Percentiles rank a stretch among this genome's conserved stretches.
phyloP scores from a whole-genome alignment of 2,797 vertebrate species.

The Heliangelus exortis region DNA sequence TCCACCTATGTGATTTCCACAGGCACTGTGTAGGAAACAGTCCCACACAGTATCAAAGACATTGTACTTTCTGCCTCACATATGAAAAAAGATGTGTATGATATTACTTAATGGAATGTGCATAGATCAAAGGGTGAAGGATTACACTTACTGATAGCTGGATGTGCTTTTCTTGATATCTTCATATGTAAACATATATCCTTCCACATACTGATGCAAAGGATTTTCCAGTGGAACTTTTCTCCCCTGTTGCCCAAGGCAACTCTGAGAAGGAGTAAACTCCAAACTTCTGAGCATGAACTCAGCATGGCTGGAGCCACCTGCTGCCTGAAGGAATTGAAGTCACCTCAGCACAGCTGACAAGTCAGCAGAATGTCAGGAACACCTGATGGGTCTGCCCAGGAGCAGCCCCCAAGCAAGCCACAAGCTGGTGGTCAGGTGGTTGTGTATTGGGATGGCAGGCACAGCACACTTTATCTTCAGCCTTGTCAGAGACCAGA shows the following conservation, averaged over 20 bases:
- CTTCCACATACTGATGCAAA: not conserved
- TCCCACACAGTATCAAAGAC: not conserved
- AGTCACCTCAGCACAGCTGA: not conserved
- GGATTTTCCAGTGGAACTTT: not conserved
- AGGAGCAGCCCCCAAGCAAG: not conserved
- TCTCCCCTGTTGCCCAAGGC: not conserved
- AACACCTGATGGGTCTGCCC: not conserved
- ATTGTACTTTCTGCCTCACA: not conserved
- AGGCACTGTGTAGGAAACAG: not conserved
- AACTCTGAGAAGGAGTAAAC: not conserved
- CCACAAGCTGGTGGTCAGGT: not conserved
- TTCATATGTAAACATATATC: not conserved
- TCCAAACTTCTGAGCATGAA: not conserved
- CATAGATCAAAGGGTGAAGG: not conserved
- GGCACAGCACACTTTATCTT: rapidly evolving
- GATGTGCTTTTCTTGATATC: not conserved
- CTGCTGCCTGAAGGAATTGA: not conserved
- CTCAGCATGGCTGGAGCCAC: not conserved
- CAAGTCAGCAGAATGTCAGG: not conserved
- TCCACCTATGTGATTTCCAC: not conserved
- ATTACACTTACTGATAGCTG: not conserved
- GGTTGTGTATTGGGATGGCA: not conserved
- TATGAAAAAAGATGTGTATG: not conserved
- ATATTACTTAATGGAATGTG: not conserved
- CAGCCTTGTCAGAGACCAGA: not conserved